These are phyloP conservation scores for Megaleporinus macrocephalus DNA, from an alignment of 2,113 vertebrate genomes.

Conservation along the genomic window DNA sequence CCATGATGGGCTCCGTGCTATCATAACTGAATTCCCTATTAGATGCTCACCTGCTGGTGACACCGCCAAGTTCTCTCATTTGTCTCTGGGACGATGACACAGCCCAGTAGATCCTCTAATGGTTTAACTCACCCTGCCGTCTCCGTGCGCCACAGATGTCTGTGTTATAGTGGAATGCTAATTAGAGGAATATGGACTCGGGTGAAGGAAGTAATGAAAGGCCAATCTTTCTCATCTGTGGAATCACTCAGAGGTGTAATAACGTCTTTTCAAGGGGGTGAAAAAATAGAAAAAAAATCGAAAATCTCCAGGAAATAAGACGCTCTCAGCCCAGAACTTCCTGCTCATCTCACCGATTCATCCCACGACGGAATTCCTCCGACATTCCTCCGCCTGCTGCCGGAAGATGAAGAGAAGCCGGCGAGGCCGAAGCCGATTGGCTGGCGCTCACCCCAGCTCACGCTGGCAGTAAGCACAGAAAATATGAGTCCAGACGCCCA, in stretches of 20 bases:
- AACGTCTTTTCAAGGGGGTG: not conserved
- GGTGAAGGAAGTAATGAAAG: conserved; percentile 49
- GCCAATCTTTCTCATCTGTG: conserved; percentile 36
- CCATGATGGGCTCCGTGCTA: not conserved
- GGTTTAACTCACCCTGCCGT: conserved; percentile 38
- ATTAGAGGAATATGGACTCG: conserved; percentile 45
- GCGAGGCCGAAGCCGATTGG: conserved; percentile 7
- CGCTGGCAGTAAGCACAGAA: conserved; percentile 18
- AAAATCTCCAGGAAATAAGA: conserved; percentile 5
- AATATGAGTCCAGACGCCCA: conserved; percentile 52
- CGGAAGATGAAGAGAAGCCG: conserved; percentile 18
- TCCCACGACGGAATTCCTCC: conserved; percentile 2
- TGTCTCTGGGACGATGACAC: conserved; percentile 42
- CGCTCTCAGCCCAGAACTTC: not conserved
- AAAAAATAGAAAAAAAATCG: too few relatives aligned
- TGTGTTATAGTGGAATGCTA: conserved; percentile 48
- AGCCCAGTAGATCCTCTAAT: conserved; percentile 51
- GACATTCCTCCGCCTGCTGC: not conserved
- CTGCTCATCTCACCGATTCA: not conserved
- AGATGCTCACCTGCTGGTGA: conserved; percentile 27
- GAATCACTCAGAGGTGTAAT: conserved; percentile 27
- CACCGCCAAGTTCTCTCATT: conserved; percentile 35
- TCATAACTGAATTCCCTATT: conserved; percentile 7
- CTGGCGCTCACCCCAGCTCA: not conserved
- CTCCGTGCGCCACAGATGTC: conserved; percentile 48